Evolutionary conservation across 2,113 vertebrate species (phyloP).

Genomic region (Phylloscopus whistleri): DNA sequence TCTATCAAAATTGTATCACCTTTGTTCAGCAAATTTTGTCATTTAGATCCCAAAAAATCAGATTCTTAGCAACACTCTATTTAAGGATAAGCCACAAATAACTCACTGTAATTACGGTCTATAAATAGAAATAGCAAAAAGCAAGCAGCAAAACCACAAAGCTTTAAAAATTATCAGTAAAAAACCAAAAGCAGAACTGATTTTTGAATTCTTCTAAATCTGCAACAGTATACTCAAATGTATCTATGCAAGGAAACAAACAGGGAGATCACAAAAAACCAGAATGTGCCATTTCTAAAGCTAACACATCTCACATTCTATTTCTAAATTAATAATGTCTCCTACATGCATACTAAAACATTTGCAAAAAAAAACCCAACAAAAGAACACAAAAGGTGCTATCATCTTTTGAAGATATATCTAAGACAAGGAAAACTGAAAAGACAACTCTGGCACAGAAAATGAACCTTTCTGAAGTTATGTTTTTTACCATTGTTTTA

Average conservation of each 20-base stretch:
- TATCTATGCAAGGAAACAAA: neutral
- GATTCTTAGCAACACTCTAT: neutral
- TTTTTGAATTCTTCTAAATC: neutral
- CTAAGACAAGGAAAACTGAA: neutral
- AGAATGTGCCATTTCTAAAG: neutral
- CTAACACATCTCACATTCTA: neutral
- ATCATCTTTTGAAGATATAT: neutral
- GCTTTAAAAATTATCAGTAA: neutral
- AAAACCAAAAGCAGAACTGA: neutral
- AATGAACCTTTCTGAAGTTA: neutral
- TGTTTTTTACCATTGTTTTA: neutral
- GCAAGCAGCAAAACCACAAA: neutral
- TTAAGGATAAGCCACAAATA: neutral
- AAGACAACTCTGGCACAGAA: neutral
- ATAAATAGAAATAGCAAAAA: neutral
- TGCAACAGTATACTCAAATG: neutral
- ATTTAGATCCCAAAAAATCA: neutral
- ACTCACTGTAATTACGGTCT: neutral
- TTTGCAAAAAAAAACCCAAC: neutral
- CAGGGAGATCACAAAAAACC: neutral
- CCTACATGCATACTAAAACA: neutral
- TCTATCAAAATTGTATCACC: neutral
- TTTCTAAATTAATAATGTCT: neutral
- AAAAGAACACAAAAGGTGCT: neutral
- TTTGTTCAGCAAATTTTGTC: neutral